Conservation (phyloP, 2,113 vertebrate species). For the Symphodus melops region DNA sequence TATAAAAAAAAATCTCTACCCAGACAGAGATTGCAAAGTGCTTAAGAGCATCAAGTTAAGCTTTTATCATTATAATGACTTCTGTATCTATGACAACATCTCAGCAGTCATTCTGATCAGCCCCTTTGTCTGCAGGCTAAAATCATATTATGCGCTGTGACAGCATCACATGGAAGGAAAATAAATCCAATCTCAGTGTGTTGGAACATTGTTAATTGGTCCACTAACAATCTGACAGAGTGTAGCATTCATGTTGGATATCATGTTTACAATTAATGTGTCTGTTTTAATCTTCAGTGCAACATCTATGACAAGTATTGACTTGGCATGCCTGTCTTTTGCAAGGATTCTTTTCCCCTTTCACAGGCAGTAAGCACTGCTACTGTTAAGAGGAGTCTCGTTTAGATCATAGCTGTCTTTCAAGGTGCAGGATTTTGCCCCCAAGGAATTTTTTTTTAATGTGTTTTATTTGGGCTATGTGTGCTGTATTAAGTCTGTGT, state of each 20-base stretch:
- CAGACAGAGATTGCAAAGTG: slow-evolving; percentile 4
- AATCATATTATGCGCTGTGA: slow-evolving; percentile 15
- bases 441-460: slow-evolving; percentile 23
- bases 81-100: slow-evolving; percentile 7
- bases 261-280: slow-evolving; percentile 1
- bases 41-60: background rate
- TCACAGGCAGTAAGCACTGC: background rate
- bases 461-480: slow-evolving; percentile 26
- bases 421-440: slow-evolving; percentile 17
- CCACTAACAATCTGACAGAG: slow-evolving; percentile 9
- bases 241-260: slow-evolving; percentile 3
- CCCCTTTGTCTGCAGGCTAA: background rate
- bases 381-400: slow-evolving; percentile 4
- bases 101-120: slow-evolving; percentile 10
- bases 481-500: slow-evolving; percentile 21
- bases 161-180: slow-evolving; percentile 8
- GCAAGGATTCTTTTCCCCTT: slow-evolving; percentile 22
- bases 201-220: slow-evolving; percentile 19
- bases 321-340: slow-evolving; percentile 11
- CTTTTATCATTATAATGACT: slow-evolving; percentile 5
- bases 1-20: background rate
- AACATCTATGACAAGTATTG: slow-evolving; percentile 15
- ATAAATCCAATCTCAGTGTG: slow-evolving; percentile 7
- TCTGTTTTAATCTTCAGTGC: slow-evolving; percentile 24
- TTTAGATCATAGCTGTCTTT: slow-evolving; percentile 33